Base-by-base conservation (phyloP, 2,888 invertebrate genomes). In the Auanema freiburgensis region DNA sequence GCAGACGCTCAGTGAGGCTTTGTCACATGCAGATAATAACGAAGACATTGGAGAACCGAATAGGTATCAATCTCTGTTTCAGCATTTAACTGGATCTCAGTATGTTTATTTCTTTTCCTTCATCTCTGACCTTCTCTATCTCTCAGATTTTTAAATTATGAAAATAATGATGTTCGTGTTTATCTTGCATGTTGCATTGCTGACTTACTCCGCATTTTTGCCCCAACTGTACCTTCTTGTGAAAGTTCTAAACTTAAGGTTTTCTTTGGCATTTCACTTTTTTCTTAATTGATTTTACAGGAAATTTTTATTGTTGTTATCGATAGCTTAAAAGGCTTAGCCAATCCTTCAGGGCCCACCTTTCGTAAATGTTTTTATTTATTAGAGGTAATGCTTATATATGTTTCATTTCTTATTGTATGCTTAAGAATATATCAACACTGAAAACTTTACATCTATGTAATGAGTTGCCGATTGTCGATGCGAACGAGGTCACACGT, bases 101-200 rank as follows among this genome's bases (percentile, higher is more conserved):
- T 42, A 43, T 53, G 18, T 23, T 23, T 23, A 53, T 16, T 23
- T 18, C n/a, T 53, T 53, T 53, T 8, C 24, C 24, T 53, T 53
- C n/a, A 25, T 11, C 18, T 46, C 21, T 16, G 16, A 21, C 16
- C 46, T 16, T 18, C 3, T 46, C 46, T 18, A 5, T 46, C 46
- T 46, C 57, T 41, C 40, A 62, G 62, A n/a, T 62, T 62, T 25
- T 21, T 50, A 18, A 40, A 57, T 10, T 46, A 57, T 40, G 21
- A 21, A 14, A 50, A 42, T 25, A 40, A 51, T 3, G 56, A 64
- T 21, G 57, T 66, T 40, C 62, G 61, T 40, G 59, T 70, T n/a
- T 63, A 57, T 49, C 50, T 72, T 14, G 69, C 72, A 5, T 57
- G 65, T n/a, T 72, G 70, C 53, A 23, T 70, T 0, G 64, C 68